Percentiles rank a stretch among this genome's conserved stretches.
These are phyloP conservation scores for Pseudomyrmex gracilis DNA, from an alignment of 1,140 invertebrate species.

Conservation along the genomic window DNA sequence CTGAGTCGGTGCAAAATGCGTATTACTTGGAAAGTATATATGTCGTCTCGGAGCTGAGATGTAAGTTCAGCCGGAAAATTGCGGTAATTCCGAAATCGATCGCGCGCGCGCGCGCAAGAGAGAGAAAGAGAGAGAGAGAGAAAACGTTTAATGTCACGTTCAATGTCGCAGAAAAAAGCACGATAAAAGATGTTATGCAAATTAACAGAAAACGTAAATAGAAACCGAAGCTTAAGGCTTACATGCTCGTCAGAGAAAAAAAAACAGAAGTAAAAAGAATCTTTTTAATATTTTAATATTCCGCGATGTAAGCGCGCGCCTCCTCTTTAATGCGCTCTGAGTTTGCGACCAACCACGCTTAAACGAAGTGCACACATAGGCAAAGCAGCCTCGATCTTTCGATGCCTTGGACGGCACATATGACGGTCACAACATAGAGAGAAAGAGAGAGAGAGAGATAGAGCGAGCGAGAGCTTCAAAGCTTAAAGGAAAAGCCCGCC, in stretches of 20 bases:
- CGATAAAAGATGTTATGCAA: not conserved
- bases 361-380: not conserved
- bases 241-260: not conserved
- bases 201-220: slow-evolving; percentile 26
- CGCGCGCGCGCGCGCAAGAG: not conserved
- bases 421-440: not conserved
- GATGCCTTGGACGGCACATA: slow-evolving; percentile 13
- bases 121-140: too few relatives aligned
- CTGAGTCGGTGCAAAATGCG: slow-evolving; percentile 20
- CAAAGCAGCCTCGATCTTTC: slow-evolving; percentile 3
- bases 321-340: slow-evolving; percentile 52
- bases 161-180: not conserved
- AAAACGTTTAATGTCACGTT: not conserved
- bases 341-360: not conserved
- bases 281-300: slow-evolving; percentile 12
- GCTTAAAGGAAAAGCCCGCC: not conserved
- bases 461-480: not conserved
- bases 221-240: not conserved
- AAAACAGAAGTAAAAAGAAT: not conserved
- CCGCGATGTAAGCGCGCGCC: not conserved
- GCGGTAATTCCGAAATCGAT: slow-evolving; percentile 57
- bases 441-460: too few relatives aligned
- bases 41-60: slow-evolving; percentile 19
- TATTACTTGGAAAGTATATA: slow-evolving; percentile 34
- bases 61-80: slow-evolving; percentile 56